phyloP scores from a whole-genome alignment of 2,113 vertebrate genomes.

The Procavia capensis region DNA sequence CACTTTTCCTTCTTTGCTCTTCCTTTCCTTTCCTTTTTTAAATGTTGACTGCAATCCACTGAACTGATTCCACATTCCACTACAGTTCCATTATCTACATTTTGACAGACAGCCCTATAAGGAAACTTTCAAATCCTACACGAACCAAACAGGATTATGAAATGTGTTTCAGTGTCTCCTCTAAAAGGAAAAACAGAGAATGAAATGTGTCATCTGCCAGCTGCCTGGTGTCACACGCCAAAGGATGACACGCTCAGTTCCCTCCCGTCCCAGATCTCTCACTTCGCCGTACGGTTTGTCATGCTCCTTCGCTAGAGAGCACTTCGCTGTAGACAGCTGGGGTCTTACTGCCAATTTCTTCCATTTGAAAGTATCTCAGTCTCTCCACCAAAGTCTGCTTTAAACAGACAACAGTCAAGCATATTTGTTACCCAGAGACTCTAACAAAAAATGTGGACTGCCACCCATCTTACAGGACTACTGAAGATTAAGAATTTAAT shows the following conservation, averaged over 20 bases:
- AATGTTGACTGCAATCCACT: not conserved
- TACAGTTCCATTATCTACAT: not conserved
- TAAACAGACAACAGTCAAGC: not conserved
- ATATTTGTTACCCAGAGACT: not conserved
- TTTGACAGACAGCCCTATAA: not conserved
- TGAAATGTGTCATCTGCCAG: not conserved
- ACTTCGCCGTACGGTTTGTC: rapidly evolving
- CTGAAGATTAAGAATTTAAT: not conserved
- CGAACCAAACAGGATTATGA: not conserved
- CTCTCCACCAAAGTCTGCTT: not conserved
- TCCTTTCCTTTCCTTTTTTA: not conserved
- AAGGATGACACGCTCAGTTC: not conserved
- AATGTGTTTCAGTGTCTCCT: not conserved
- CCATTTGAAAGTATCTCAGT: not conserved
- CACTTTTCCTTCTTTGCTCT: not conserved
- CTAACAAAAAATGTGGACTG: not conserved
- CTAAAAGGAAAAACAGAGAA: not conserved
- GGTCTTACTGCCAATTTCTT: not conserved
- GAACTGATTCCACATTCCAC: not conserved
- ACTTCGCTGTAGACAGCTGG: not conserved
- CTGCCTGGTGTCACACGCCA: not conserved
- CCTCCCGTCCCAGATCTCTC: not conserved
- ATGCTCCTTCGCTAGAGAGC: not conserved
- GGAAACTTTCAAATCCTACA: not conserved
- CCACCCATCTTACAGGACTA: not conserved